Percentiles rank a stretch among this genome's conserved stretches.
Conservation (phyloP, 2,797 vertebrate genomes). For the Rhinoraja longicauda region DNA sequence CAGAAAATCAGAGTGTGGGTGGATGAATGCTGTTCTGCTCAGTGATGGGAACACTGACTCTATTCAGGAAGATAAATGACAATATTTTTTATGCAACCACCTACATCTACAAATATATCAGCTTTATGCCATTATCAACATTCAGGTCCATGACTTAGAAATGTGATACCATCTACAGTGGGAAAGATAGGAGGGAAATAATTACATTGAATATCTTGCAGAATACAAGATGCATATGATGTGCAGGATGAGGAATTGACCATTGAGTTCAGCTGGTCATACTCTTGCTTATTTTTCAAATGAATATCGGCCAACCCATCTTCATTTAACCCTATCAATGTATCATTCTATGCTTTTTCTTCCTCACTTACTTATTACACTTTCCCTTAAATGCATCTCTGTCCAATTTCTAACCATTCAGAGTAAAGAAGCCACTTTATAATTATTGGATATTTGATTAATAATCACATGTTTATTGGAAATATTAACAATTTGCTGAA, state of each 20-base stretch:
- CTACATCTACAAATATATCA: not conserved
- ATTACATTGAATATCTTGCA: not conserved
- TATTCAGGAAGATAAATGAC: not conserved
- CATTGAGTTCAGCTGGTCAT: not conserved
- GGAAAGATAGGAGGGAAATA: not conserved
- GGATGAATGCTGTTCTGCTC: not conserved
- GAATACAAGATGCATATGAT: too few relatives aligned
- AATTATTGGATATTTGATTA: not conserved
- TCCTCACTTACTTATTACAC: not conserved
- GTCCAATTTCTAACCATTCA: not conserved
- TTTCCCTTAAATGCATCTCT: not conserved
- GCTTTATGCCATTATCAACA: not conserved
- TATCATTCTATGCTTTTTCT: not conserved
- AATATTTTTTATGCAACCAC: not conserved
- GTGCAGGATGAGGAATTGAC: too few relatives aligned
- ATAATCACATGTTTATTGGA: not conserved
- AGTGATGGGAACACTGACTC: not conserved
- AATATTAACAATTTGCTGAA: not conserved
- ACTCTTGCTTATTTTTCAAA: not conserved
- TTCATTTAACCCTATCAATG: not conserved
- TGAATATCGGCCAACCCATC: not conserved
- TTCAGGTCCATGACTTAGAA: not conserved
- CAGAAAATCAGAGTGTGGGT: not conserved
- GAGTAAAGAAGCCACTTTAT: not conserved
- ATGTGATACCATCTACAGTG: not conserved